phyloP scores from a whole-genome alignment of 2,888 invertebrate species.

The Heliconius ismenius region DNA sequence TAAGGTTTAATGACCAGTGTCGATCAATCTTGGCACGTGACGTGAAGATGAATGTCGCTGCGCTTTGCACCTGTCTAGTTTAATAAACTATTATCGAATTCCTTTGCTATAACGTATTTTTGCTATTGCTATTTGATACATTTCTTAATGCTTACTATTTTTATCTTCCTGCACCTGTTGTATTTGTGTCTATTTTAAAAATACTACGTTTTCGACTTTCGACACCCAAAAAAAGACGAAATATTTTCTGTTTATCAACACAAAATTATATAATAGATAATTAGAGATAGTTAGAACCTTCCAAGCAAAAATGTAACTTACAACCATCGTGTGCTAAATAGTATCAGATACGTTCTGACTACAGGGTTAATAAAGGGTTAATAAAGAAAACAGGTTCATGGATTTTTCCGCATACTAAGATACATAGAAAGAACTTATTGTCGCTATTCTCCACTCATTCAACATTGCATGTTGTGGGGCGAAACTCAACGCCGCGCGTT shows the following conservation, averaged over 20 bases:
- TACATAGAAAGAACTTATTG: not conserved
- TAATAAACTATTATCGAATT: slow-evolving; percentile 50
- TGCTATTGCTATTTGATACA: not conserved
- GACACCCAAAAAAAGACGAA: not conserved
- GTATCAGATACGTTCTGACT: not conserved
- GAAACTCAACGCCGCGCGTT: not conserved
- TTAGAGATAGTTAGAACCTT: not conserved
- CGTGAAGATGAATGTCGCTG: slow-evolving; percentile 51
- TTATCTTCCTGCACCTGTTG: not conserved
- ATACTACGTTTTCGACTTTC: not conserved
- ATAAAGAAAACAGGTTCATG: not conserved
- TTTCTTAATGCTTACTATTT: not conserved
- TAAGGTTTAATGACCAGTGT: slow-evolving; percentile 42
- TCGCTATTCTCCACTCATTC: not conserved
- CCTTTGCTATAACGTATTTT: slow-evolving; percentile 25
- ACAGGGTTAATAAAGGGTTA: not conserved
- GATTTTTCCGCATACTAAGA: not conserved
- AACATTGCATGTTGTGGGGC: not conserved
- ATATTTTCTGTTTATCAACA: not conserved
- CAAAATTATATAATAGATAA: not conserved
- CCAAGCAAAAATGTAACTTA: not conserved
- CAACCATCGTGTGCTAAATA: not conserved
- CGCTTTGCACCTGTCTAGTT: slow-evolving; percentile 56
- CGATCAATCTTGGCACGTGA: slow-evolving; percentile 60
- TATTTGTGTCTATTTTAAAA: not conserved